A percentile compares a stretch with the other conserved stretches of the same genome.
Conservation (phyloP, 30 jellyfish, hydroid and myxozoan species). For the Turritopsis dohrnii region DNA sequence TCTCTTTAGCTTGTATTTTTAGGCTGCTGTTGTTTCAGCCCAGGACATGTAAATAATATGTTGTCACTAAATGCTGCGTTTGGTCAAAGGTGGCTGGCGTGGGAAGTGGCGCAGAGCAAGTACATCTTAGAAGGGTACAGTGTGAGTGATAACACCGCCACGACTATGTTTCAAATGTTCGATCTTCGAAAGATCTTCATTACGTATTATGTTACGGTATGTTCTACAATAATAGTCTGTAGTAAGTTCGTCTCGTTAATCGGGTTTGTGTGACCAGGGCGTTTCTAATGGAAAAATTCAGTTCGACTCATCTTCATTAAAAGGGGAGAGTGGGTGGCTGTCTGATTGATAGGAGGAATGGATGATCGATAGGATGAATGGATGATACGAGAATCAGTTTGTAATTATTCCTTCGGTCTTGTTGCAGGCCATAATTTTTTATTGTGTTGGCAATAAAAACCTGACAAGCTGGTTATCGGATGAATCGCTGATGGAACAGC, state of each 20-base stretch:
- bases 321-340: too few relatives aligned
- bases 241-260: too few relatives aligned
- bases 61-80: slow-evolving; percentile 82
- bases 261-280: too few relatives aligned
- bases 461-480: slow-evolving; percentile 58
- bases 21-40: slow-evolving; percentile 62
- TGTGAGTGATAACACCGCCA: slow-evolving; percentile 88
- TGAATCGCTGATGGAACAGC: slow-evolving; percentile 54
- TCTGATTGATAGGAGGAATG: too few relatives aligned
- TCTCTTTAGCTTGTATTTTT: background rate
- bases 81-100: slow-evolving; percentile 88
- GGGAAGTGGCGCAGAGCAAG: slow-evolving; percentile 92
- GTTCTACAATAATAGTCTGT: background rate
- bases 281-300: too few relatives aligned
- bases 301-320: too few relatives aligned
- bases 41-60: slow-evolving; percentile 44
- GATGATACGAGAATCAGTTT: too few relatives aligned
- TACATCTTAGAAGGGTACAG: slow-evolving; percentile 88
- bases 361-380: too few relatives aligned
- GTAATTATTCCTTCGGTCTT: too few relatives aligned
- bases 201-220: slow-evolving; percentile 84
- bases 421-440: slow-evolving; percentile 75
- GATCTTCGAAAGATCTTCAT: slow-evolving; percentile 84
- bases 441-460: slow-evolving; percentile 51
- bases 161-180: slow-evolving; percentile 88